Evolutionary conservation across 2,113 vertebrate genomes (phyloP), one percentile per base, ranked within the genome.

Genomic region (Austrofundulus limnaeus): DNA sequence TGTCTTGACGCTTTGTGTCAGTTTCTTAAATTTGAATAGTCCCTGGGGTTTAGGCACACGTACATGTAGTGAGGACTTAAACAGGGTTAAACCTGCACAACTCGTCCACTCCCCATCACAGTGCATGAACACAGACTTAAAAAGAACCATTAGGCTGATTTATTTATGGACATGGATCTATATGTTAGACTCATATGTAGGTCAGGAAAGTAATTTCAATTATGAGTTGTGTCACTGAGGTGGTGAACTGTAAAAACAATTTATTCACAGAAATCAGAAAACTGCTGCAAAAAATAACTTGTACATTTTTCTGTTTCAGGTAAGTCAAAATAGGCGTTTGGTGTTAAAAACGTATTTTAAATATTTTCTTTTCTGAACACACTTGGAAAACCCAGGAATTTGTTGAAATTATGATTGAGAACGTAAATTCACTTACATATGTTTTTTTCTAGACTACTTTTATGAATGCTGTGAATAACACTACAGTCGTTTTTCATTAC

Each of bases 21-120:
- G 64, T 77, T 81, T 52, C 55, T 85, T 72, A 75, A 56, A 70
- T 51, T 78, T 85, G 51, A 52, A 59, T 58, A 64, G 62, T 66
- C 66, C 31, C 49, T 59, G 11, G 67, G 59, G 63, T 74, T 77
- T 70, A 67, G 81, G 72, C 61, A 68, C 37, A 31, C 34, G 45
- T 47, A 66, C 50, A 70, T 48, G 56, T 5, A 10, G 24, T 23
- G 43, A 59, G 47, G 60, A 48, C 53, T 52, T 31, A 38, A 25
- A 43, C 19, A 2, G 34, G 55, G 17, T 13, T 1, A 14, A 47
- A 56, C 38, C 21, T 48, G 5, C 4, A 37, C 46, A 31, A 17
- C 42, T n/a, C n/a, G n/a, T n/a, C n/a, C n/a, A n/a, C n/a, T 45
- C 25, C 25, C 7, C 25, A 10, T 34, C 31, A 34, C 31, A 10